Evolutionary conservation across 2,113 vertebrate species (phyloP).

Genomic region (Rousettus leschenaultii): DNA sequence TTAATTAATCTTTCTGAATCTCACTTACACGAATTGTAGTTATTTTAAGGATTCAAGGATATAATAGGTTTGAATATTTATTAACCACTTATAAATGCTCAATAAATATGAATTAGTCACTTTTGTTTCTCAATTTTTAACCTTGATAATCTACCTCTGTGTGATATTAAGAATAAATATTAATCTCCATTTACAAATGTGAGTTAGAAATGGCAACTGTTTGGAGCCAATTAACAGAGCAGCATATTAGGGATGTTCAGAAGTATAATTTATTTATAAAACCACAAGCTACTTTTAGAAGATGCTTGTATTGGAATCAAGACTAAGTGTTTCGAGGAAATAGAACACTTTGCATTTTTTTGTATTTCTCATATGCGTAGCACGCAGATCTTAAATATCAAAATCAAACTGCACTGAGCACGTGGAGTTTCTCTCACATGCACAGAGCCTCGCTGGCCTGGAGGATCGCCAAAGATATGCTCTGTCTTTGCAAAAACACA

Average conservation of each 20-base stretch:
- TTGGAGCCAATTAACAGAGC: neutral
- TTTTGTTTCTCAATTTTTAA: constrained; percentile 23
- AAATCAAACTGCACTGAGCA: neutral
- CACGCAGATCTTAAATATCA: neutral
- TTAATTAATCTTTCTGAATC: neutral
- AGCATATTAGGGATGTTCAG: neutral
- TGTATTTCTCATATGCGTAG: neutral
- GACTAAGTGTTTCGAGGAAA: neutral
- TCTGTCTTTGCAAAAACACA: neutral
- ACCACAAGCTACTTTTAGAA: neutral
- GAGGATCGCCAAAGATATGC: neutral
- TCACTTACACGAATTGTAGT: neutral
- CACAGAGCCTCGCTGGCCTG: neutral
- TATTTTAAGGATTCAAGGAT: constrained; percentile 8
- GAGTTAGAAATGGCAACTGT: neutral
- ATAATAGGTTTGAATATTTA: neutral
- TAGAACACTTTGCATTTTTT: neutral
- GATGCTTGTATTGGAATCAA: neutral
- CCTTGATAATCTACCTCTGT: neutral
- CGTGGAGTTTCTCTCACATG: neutral
- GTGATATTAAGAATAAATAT: neutral
- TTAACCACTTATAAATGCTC: neutral
- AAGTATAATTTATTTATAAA: neutral
- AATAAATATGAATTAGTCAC: constrained; percentile 12
- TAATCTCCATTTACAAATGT: neutral